These are phyloP conservation scores for Achatina immaculata DNA, from an alignment of 1,140 invertebrate species.

Conservation along the genomic window DNA sequence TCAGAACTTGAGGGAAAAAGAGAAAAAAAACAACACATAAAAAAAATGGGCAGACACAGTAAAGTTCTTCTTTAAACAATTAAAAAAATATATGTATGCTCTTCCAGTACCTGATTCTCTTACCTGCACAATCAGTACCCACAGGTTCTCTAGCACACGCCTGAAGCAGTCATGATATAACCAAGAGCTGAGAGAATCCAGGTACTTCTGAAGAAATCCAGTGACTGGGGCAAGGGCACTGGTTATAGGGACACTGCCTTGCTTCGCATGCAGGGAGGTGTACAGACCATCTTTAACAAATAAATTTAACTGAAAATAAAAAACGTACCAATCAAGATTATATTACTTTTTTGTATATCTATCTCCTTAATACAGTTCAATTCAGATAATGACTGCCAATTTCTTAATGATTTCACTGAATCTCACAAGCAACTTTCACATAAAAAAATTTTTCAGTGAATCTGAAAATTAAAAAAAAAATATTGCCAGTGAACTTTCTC, in stretches of 20 bases:
- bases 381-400: too few relatives aligned
- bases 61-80: neutral
- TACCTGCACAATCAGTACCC: slow-evolving; percentile 64
- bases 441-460: too few relatives aligned
- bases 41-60: neutral
- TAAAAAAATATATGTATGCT: neutral
- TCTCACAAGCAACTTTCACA: too few relatives aligned
- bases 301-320: slow-evolving; percentile 57
- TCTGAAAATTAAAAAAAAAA: too few relatives aligned
- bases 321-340: neutral
- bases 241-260: slow-evolving; percentile 38
- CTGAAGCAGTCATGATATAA: slow-evolving; percentile 55
- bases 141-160: slow-evolving; percentile 56
- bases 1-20: neutral
- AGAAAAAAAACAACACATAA: neutral
- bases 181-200: slow-evolving; percentile 56
- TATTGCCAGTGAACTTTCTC: too few relatives aligned
- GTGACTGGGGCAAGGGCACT: slow-evolving; percentile 54
- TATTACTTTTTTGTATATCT: too few relatives aligned
- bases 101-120: neutral
- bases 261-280: slow-evolving; percentile 49
- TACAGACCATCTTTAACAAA: slow-evolving; percentile 60
- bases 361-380: too few relatives aligned
- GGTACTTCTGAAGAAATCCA: slow-evolving; percentile 57
- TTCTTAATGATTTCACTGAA: too few relatives aligned